A percentile compares a stretch with the other conserved stretches of the same genome.
phyloP scores from a whole-genome alignment of 2,888 invertebrate species.

The Entomobrya proxima region DNA sequence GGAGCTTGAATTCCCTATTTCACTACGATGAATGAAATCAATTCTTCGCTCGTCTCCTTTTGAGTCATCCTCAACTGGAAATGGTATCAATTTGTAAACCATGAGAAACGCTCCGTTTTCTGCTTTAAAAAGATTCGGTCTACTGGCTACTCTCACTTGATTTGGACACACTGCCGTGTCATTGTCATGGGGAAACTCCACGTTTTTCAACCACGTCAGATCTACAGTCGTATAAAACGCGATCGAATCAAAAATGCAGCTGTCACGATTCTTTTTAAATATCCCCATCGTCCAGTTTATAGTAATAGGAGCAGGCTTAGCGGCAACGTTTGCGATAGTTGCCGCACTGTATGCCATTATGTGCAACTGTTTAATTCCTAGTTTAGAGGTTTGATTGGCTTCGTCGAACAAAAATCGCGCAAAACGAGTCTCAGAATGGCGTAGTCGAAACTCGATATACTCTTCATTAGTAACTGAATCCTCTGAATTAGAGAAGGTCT shows the following conservation, averaged over 20 bases:
- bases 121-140: slow-evolving; percentile 10
- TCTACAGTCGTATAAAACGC: slow-evolving; percentile 46
- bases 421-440: background rate
- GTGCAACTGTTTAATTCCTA: background rate
- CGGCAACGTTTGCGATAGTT: background rate
- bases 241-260: slow-evolving; percentile 13
- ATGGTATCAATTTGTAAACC: slow-evolving; percentile 25
- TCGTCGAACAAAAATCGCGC: background rate
- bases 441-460: background rate
- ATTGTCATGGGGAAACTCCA: slow-evolving; percentile 40
- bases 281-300: background rate
- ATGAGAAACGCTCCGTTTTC: slow-evolving; percentile 28
- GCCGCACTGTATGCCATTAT: slow-evolving; percentile 21
- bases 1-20: too few species aligned
- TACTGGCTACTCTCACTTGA: background rate
- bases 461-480: background rate
- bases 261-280: background rate
- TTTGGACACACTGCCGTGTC: background rate
- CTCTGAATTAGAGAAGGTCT: background rate
- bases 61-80: background rate
- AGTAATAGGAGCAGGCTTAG: background rate
- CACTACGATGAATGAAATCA: background rate
- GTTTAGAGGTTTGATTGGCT: background rate
- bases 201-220: background rate
- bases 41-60: background rate